These are phyloP conservation scores for Cairina moschata DNA, from an alignment of 2,113 vertebrate species.

Conservation along the genomic window DNA sequence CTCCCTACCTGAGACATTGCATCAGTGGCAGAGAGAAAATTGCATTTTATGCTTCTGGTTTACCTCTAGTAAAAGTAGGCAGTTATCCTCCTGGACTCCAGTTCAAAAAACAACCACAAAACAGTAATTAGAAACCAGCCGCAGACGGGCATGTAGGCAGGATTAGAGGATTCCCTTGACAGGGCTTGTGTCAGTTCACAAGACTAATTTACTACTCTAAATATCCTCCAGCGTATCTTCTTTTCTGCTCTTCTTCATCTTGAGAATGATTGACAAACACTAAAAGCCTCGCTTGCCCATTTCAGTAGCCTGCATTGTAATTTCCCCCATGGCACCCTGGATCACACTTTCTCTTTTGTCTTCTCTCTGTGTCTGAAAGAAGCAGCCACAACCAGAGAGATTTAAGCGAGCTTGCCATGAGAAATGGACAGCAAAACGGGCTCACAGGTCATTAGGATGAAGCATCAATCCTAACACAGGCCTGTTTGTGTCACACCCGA, in stretches of 20 bases:
- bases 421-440: background rate
- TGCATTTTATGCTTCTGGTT: background rate
- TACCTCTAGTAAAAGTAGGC: background rate
- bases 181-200: background rate
- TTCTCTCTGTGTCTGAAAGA: background rate
- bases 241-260: background rate
- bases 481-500: background rate
- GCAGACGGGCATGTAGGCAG: background rate
- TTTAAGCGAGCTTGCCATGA: background rate
- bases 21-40: background rate
- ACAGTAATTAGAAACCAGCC: background rate
- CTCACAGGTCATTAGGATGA: background rate
- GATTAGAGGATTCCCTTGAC: conserved; percentile 13
- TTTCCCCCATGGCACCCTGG: background rate
- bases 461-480: background rate
- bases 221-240: background rate
- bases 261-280: background rate
- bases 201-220: background rate
- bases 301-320: background rate
- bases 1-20: background rate
- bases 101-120: background rate
- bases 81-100: background rate
- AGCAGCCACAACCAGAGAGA: background rate
- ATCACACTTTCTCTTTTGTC: background rate
- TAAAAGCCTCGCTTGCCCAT: background rate